Evolutionary conservation across 2,888 invertebrate species (phyloP), one percentile per base, ranked within the genome.

Genomic region (Brachynemurus nebulosus): DNA sequence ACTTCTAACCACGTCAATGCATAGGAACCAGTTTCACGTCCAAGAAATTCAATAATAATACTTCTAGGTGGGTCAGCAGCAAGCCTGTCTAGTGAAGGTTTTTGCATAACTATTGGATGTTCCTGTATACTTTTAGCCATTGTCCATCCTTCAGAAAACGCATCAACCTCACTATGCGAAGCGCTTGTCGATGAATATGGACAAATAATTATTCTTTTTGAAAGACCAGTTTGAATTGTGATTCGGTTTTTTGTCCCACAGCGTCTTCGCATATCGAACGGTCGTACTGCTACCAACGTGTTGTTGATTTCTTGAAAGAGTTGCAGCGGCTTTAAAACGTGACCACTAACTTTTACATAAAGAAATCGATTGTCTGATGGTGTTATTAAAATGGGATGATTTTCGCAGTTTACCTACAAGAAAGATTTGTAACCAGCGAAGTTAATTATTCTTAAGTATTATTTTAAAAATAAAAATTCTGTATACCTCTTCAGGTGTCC

Each of bases 101-200:
- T 71, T 51, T 65, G 63, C 38, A 64, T 54, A n/a, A 58, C 55
- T 53, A 60, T 52, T 44, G 59, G 53, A 40, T 55, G 27, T 41
- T 37, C 9, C 12, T 52, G 48, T 56, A 68, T 60, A 47, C 59
- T 56, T 42, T 60, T 63, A 50, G 63, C 61, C 47, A 65, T 57
- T 47, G 65, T 62, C 88, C 88, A 89, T 25, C 88, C 89, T 54
- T 86, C 81, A 38, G 86, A 88, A 61, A 88, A 89, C 40, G 88
- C 78, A 65, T 86, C 84, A 16, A 86, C 84, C 50, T 77, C 66
- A 49, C 78, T 75, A 45, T 77, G 72, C 20, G 74, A 71, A 37
- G 65, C 63, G 36, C 72, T 72, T 34, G 65, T 59, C 2, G 65
- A 61, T 36, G 66, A 65, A 47, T 70, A 64, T 0, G 76, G 78